Percentiles rank a stretch among this genome's conserved stretches.
These are phyloP conservation scores for Anadara kagoshimensis DNA, from an alignment of 1,140 invertebrate species.

Conservation along the genomic window DNA sequence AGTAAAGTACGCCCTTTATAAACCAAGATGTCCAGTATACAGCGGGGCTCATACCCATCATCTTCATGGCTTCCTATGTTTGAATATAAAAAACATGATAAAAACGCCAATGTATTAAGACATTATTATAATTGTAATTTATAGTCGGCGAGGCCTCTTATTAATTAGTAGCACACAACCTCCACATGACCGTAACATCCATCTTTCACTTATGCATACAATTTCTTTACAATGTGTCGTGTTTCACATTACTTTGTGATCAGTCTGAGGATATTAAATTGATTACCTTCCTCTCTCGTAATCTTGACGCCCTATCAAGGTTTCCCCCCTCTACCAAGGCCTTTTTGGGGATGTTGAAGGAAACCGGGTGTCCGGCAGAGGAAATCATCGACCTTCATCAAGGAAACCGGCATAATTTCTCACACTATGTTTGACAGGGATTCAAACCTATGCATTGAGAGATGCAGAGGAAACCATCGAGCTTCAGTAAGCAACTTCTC, in stretches of 20 bases:
- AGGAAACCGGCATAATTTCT: no score
- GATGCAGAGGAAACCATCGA: neutral
- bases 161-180: no score
- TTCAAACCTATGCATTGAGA: neutral
- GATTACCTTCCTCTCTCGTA: no score
- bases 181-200: neutral
- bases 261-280: no score
- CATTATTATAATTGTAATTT: no score
- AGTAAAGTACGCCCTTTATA: constrained; percentile 82
- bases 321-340: no score
- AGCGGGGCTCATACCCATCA: constrained; percentile 88
- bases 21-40: constrained; percentile 90
- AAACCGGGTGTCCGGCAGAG: neutral
- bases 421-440: neutral
- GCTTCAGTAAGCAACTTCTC: neutral
- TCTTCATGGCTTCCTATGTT: constrained; percentile 86
- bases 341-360: neutral
- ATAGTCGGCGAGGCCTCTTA: no score
- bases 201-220: no score
- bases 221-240: no score
- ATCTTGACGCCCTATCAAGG: no score
- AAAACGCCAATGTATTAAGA: no score
- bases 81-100: neutral
- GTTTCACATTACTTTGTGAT: no score
- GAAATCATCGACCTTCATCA: neutral